Conservation (phyloP, 53 echinoderm and acorn worm species). For the Hippasteria phrygiana region DNA sequence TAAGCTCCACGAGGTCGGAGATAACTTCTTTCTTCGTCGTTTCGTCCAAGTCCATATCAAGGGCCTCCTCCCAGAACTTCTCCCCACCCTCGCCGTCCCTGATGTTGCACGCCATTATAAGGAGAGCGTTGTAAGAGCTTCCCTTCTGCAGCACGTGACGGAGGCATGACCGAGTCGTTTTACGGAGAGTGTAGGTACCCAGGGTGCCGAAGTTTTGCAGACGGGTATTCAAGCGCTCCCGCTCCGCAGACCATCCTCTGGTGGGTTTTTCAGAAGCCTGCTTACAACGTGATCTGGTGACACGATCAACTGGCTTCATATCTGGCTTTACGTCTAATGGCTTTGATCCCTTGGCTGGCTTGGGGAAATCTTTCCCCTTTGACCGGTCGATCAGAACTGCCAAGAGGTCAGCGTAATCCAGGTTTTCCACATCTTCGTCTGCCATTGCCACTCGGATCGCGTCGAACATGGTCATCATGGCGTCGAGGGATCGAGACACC, state of each 20-base stretch:
- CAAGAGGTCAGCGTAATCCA: background rate
- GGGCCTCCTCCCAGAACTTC: slow-evolving; percentile 17
- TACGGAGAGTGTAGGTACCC: slow-evolving; percentile 11
- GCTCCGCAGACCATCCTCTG: no score
- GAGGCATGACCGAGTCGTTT: slow-evolving; percentile 8
- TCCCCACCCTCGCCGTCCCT: slow-evolving; percentile 2
- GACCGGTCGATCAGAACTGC: slow-evolving; percentile 15
- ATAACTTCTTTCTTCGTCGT: slow-evolving; percentile 26
- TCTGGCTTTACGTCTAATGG: background rate
- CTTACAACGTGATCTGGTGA: background rate
- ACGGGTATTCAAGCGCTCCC: slow-evolving; percentile 22
- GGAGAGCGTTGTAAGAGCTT: slow-evolving; percentile 27
- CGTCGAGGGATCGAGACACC: slow-evolving; percentile 10
- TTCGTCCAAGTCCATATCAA: slow-evolving; percentile 15
- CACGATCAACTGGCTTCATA: background rate
- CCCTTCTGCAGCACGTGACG: slow-evolving; percentile 18
- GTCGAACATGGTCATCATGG: slow-evolving; percentile 57
- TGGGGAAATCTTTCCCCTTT: background rate
- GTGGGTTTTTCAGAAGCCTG: background rate
- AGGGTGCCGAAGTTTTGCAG: slow-evolving; percentile 24
- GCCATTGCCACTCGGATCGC: slow-evolving; percentile 48
- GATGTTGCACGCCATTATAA: slow-evolving; percentile 21
- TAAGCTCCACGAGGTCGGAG: slow-evolving; percentile 4
- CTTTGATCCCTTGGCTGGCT: background rate
- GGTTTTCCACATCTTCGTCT: slow-evolving; percentile 31